Conservation (phyloP, 2,888 invertebrate species). For the Calliphora vomitoria region DNA sequence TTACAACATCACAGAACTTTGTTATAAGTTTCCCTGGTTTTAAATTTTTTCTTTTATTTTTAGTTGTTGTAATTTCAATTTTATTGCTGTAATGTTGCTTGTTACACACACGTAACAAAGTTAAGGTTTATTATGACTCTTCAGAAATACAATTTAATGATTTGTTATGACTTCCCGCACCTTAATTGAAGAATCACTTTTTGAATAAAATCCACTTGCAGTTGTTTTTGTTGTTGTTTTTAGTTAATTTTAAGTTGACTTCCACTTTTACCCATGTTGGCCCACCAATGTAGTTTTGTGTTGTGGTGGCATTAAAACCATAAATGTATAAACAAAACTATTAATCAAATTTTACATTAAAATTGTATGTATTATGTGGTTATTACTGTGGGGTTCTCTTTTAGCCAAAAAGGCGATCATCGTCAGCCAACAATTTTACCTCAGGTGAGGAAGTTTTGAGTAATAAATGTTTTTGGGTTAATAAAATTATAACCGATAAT, state of each 20-base stretch:
- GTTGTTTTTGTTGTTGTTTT: constrained; percentile 19
- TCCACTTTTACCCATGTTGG: constrained; percentile 27
- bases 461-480: constrained; percentile 42
- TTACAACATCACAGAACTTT: constrained; percentile 39
- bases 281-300: background rate
- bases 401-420: background rate
- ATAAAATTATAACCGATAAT: constrained; percentile 43
- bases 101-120: constrained; percentile 53
- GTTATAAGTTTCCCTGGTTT: background rate
- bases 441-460: constrained; percentile 43
- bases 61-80: constrained; percentile 15
- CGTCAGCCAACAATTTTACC: constrained; percentile 2
- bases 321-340: constrained; percentile 58
- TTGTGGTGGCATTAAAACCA: constrained; percentile 35
- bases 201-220: background rate
- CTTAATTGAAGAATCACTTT: constrained; percentile 6
- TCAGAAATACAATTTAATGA: constrained; percentile 51
- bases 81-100: constrained; percentile 25
- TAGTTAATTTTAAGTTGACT: constrained; percentile 49
- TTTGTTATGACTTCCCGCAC: constrained; percentile 63
- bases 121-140: constrained; percentile 47
- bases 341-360: constrained; percentile 66
- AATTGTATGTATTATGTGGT: constrained; percentile 19
- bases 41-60: background rate
- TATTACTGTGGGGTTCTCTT: background rate